Percentiles rank a stretch among this genome's conserved stretches.
These are phyloP conservation scores for Natator depressus DNA, from an alignment of 2,113 vertebrate species.

Conservation along the genomic window DNA sequence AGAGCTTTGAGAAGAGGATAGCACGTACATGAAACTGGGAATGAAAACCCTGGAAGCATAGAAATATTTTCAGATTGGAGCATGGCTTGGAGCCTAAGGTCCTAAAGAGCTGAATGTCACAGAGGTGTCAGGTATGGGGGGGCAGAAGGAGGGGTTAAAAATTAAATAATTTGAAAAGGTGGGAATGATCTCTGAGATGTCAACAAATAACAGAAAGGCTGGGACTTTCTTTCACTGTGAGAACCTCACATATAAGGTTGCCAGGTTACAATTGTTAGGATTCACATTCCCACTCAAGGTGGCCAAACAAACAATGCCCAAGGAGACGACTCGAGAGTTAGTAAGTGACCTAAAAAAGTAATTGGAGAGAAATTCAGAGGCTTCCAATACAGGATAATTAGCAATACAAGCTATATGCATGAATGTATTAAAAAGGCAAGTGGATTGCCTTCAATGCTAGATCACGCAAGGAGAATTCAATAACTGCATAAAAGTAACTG, in stretches of 20 bases:
- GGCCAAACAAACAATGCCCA: not conserved
- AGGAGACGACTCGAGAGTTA: constrained; percentile 28
- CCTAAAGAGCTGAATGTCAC: not conserved
- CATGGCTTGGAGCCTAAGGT: not conserved
- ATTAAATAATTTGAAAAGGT: constrained; percentile 15
- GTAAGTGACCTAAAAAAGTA: constrained; percentile 21
- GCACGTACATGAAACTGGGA: not conserved
- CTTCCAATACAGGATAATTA: constrained; percentile 54
- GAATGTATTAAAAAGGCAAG: constrained; percentile 35
- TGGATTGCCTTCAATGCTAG: not conserved
- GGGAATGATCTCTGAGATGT: constrained; percentile 34
- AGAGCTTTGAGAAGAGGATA: not conserved
- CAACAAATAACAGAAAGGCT: not conserved
- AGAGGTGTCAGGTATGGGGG: not conserved
- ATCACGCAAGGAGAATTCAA: not conserved
- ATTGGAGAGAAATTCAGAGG: constrained; percentile 15
- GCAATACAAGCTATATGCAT: constrained; percentile 33
- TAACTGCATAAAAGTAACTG: not conserved
- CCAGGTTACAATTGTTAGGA: constrained; percentile 32
- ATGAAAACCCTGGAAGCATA: not conserved
- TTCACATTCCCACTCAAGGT: not conserved
- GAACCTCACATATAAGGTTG: not conserved
- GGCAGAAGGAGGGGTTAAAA: not conserved
- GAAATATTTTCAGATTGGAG: not conserved
- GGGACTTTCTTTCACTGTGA: not conserved